These are phyloP conservation scores for Drosophila setosimentum DNA, from an alignment of 2,888 invertebrate genomes.

Conservation along the genomic window DNA sequence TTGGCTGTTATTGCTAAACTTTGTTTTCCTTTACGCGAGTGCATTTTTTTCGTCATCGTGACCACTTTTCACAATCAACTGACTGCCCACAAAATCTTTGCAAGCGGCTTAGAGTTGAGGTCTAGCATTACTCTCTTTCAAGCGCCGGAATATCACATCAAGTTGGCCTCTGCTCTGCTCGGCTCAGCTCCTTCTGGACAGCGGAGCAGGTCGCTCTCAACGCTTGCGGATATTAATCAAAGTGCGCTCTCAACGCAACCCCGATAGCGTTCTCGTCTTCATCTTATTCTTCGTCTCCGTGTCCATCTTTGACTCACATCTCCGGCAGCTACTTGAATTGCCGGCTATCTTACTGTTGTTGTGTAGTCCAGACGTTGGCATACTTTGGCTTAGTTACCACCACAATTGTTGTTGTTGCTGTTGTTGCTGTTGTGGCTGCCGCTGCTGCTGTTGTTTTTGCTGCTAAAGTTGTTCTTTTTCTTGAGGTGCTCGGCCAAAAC, in stretches of 20 bases:
- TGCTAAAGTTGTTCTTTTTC: conserved; percentile 44
- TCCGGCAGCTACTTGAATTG: conserved; percentile 29
- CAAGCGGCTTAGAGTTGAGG: conserved; percentile 47
- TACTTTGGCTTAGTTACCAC: conserved; percentile 66
- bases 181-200: conserved; percentile 25
- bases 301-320: conserved; percentile 25
- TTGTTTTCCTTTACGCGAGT: conserved; percentile 76
- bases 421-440: neutral
- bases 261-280: neutral
- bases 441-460: conserved; percentile 24
- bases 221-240: conserved; percentile 78
- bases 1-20: conserved; percentile 43
- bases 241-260: conserved; percentile 49
- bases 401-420: conserved; percentile 39
- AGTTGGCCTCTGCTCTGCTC: conserved; percentile 16
- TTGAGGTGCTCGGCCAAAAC: conserved; percentile 65
- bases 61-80: conserved; percentile 80
- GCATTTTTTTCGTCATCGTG: conserved; percentile 73
- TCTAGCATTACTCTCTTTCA: conserved; percentile 24
- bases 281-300: conserved; percentile 7
- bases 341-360: conserved; percentile 9
- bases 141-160: conserved; percentile 14
- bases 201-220: conserved; percentile 40
- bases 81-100: conserved; percentile 56
- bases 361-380: conserved; percentile 50